Evolutionary conservation across 2,888 invertebrate genomes (phyloP).

Genomic region (Mimas tiliae): DNA sequence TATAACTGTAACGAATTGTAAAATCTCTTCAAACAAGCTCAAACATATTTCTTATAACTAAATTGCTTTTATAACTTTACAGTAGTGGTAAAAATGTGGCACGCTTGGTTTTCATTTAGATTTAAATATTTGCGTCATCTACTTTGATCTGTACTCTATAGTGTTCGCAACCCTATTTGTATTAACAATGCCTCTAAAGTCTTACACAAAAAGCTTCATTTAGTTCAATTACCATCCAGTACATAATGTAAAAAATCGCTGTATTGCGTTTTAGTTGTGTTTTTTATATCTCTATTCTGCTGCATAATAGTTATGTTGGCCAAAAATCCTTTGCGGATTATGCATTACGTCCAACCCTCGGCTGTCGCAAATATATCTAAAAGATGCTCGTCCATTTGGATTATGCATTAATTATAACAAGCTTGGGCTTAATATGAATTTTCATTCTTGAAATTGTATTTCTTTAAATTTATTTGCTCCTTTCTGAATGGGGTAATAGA

Average conservation of each 20-base stretch:
- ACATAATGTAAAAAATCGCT: constrained; percentile 2
- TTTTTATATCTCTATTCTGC: background rate
- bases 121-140: background rate
- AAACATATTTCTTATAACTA: too few relatives aligned
- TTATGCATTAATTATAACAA: background rate
- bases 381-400: background rate
- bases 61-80: too few relatives aligned
- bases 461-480: background rate
- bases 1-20: too few relatives aligned
- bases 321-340: background rate
- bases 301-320: background rate
- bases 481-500: background rate
- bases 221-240: constrained; percentile 18
- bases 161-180: background rate
- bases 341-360: background rate
- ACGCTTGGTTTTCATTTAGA: background rate
- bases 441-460: background rate
- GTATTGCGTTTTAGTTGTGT: constrained; percentile 12
- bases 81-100: background rate
- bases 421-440: background rate
- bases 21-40: too few relatives aligned
- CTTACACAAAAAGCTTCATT: background rate
- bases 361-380: background rate
- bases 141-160: background rate
- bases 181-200: background rate